phyloP scores from a whole-genome alignment of 2,113 vertebrate species.

The Tichodroma muraria region DNA sequence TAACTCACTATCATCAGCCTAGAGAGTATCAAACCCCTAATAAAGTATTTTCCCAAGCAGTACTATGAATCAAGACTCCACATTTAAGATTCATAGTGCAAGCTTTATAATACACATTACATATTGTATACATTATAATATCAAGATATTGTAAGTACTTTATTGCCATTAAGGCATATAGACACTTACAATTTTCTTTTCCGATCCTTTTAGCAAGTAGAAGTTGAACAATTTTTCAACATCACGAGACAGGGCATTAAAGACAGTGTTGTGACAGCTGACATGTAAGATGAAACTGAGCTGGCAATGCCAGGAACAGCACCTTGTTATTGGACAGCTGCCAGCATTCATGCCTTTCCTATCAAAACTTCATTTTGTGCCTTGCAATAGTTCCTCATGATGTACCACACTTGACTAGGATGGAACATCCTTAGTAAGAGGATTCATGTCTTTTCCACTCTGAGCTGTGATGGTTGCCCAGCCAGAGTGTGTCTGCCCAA shows the following conservation, averaged over 20 bases:
- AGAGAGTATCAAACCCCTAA: not conserved
- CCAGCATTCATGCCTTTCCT: not conserved
- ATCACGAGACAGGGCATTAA: not conserved
- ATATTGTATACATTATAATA: not conserved
- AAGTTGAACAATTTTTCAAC: not conserved
- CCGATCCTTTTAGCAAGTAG: not conserved
- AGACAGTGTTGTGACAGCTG: not conserved
- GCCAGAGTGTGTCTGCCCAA: not conserved
- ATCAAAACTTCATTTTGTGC: not conserved
- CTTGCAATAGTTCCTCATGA: not conserved
- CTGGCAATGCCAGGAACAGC: not conserved
- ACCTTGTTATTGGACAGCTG: not conserved
- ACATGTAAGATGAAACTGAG: not conserved
- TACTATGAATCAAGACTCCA: not conserved
- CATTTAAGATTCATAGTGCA: not conserved
- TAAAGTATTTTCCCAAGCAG: not conserved
- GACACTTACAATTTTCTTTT: not conserved
- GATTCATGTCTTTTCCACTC: not conserved
- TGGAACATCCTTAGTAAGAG: not conserved
- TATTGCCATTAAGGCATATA: not conserved
- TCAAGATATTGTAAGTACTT: not conserved
- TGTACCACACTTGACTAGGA: not conserved
- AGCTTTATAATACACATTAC: not conserved
- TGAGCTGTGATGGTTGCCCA: not conserved
- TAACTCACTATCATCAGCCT: not conserved